Percentiles rank a stretch among this genome's conserved stretches.
Conservation (phyloP, 1,140 invertebrate species). For the Heterodera carotae region DNA sequence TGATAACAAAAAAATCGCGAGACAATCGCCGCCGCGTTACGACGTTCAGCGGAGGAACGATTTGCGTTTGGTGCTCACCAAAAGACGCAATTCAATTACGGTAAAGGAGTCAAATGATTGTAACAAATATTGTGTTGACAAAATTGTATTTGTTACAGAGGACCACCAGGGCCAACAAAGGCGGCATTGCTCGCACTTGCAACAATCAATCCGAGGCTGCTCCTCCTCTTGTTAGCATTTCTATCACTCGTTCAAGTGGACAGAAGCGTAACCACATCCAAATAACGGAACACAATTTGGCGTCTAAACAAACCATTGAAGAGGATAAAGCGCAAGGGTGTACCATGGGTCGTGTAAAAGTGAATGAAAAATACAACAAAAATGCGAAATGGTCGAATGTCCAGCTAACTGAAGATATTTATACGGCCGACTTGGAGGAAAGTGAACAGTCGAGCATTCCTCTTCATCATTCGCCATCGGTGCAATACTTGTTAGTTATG, state of each 20-base stretch:
- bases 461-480: constrained; percentile 9
- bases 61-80: constrained; percentile 2
- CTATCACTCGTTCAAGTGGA: not conserved
- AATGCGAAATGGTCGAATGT: not conserved
- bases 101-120: not conserved
- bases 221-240: constrained; percentile 6
- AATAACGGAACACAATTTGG: not conserved
- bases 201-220: not conserved
- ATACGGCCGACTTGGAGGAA: constrained; percentile 2
- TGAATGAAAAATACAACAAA: not conserved
- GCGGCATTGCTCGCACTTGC: not conserved
- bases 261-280: not conserved
- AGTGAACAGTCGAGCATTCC: constrained; percentile 13
- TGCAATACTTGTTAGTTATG: not conserved
- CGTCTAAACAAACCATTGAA: not conserved
- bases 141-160: not conserved
- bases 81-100: not conserved
- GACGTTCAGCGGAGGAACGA: constrained; percentile 1
- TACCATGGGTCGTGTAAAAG: not conserved
- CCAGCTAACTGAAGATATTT: not conserved
- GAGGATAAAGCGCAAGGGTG: not conserved
- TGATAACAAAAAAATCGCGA: not conserved
- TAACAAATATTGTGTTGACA: not conserved
- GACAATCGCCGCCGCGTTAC: not conserved
- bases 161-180: not conserved